Evolutionary conservation across 2,888 invertebrate genomes (phyloP).

Genomic region (Parthenolecanium corni): DNA sequence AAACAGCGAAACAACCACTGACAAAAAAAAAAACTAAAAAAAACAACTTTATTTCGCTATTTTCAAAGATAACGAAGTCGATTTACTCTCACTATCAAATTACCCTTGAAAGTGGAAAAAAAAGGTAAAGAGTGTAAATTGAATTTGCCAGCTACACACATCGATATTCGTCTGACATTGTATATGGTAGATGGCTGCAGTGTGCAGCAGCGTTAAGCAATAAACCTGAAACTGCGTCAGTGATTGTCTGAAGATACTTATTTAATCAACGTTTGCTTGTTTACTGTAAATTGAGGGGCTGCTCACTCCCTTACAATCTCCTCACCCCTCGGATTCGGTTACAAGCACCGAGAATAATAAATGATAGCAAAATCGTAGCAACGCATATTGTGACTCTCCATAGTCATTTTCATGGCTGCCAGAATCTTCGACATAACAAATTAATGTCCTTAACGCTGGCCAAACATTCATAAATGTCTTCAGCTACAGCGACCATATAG

Average conservation of each 20-base stretch:
- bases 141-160: not conserved
- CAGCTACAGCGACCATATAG: no score
- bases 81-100: no score
- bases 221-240: slow-evolving; percentile 24
- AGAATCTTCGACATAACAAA: slow-evolving; percentile 11
- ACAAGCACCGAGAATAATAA: slow-evolving; percentile 23
- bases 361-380: slow-evolving; percentile 11
- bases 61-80: no score
- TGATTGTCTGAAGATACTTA: slow-evolving; percentile 24
- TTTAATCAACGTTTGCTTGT: slow-evolving; percentile 27
- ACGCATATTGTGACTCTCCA: slow-evolving; percentile 1
- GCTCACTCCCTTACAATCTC: not conserved
- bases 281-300: slow-evolving; percentile 25
- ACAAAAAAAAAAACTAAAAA: no score
- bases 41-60: no score
- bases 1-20: no score
- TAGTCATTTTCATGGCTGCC: slow-evolving; percentile 7
- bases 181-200: not conserved
- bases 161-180: not conserved
- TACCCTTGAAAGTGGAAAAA: no score
- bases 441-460: slow-evolving; percentile 9
- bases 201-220: slow-evolving; percentile 11
- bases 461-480: no score
- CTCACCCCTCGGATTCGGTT: not conserved
- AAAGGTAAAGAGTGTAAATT: not conserved